phyloP scores from a whole-genome alignment of 1,140 invertebrate species.

The Drosophila tropicalis region DNA sequence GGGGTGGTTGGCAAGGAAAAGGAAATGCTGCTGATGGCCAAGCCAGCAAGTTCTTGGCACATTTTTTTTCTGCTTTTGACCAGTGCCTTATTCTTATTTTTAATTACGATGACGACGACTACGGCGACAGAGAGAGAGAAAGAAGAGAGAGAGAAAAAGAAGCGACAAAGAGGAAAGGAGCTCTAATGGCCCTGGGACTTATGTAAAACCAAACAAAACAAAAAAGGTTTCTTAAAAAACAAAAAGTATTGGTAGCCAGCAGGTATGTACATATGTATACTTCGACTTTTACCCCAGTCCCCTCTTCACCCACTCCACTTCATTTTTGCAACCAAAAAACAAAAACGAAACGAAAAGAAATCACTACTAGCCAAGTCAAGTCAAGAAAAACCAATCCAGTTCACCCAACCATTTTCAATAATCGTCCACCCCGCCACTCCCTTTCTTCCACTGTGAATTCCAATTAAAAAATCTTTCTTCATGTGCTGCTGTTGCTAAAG shows the following conservation, averaged over 20 bases:
- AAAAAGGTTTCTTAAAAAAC: constrained; percentile 67
- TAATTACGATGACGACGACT: constrained; percentile 70
- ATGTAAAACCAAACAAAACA: constrained; percentile 31
- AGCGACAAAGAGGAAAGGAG: constrained; percentile 20
- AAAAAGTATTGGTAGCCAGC: constrained; percentile 36
- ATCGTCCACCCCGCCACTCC: constrained; percentile 14
- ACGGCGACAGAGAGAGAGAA: constrained; percentile 5
- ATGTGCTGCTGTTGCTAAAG: constrained; percentile 45
- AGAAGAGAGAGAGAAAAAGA: not conserved
- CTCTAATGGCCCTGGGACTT: constrained; percentile 69
- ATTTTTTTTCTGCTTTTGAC: constrained; percentile 53
- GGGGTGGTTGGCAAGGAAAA: constrained; percentile 13
- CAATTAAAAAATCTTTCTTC: constrained; percentile 59
- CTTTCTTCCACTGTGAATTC: constrained; percentile 42
- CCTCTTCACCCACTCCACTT: too few relatives aligned
- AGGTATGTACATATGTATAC: constrained; percentile 42
- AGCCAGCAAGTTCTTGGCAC: constrained; percentile 64
- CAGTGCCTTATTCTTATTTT: constrained; percentile 70
- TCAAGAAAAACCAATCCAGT: constrained; percentile 41
- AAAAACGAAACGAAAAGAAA: constrained; percentile 5
- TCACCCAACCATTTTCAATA: constrained; percentile 31
- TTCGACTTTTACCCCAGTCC: not conserved
- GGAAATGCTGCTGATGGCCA: constrained; percentile 25
- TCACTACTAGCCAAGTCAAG: constrained; percentile 17
- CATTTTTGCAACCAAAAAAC: constrained; percentile 20